Evolutionary conservation across 2,888 invertebrate species (phyloP).

Genomic region (Pseudococcus viburni): DNA sequence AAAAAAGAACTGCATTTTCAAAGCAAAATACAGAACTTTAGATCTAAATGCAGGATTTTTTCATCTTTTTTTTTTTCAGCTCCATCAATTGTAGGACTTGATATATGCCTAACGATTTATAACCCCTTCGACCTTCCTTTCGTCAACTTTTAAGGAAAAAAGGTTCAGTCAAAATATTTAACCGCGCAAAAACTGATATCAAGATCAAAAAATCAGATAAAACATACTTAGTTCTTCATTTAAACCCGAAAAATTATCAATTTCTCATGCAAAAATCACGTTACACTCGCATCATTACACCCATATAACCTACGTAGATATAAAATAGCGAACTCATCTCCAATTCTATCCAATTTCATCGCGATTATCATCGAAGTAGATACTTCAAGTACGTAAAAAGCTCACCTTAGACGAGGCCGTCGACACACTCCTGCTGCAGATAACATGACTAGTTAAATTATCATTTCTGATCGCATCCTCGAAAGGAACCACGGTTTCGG

Average conservation of each 20-base stretch:
- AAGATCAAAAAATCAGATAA: background rate
- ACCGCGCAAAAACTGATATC: background rate
- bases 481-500: conserved; percentile 11
- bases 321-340: background rate
- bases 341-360: background rate
- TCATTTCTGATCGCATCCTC: conserved; percentile 13
- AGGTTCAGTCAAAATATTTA: background rate
- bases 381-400: background rate
- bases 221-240: background rate
- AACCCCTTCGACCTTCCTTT: too few species aligned
- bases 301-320: background rate
- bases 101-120: too few species aligned
- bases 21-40: too few species aligned
- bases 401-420: conserved; percentile 56
- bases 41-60: too few species aligned
- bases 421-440: conserved; percentile 38
- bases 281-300: background rate
- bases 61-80: too few species aligned
- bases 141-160: background rate
- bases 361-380: background rate
- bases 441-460: conserved; percentile 41
- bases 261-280: background rate
- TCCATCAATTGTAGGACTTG: too few species aligned
- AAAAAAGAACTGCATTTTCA: too few species aligned
- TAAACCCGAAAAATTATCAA: background rate